Conservation (phyloP, 2,797 vertebrate species). For the Chrosomus eos region DNA sequence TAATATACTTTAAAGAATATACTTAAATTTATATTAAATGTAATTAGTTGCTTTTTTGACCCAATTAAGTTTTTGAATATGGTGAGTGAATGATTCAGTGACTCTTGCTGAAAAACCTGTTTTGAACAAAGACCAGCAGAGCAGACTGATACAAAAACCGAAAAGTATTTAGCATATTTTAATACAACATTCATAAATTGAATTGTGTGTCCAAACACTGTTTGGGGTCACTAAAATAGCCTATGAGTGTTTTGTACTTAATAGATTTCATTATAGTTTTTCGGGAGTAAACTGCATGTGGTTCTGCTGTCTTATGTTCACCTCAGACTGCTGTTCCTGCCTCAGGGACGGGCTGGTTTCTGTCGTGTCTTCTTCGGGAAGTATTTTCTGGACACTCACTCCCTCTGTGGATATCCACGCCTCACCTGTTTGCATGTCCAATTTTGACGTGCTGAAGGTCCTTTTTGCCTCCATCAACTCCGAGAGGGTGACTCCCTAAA, state of each 20-base stretch:
- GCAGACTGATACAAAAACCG: not conserved
- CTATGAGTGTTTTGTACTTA: not conserved
- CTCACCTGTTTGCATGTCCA: conserved; percentile 75
- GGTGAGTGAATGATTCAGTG: not conserved
- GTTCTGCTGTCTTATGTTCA: not conserved
- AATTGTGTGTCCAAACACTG: not conserved
- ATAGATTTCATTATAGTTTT: not conserved
- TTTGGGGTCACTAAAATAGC: not conserved
- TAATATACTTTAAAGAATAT: not conserved
- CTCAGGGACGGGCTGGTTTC: not conserved
- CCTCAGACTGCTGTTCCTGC: not conserved
- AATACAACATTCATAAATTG: not conserved
- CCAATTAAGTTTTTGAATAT: not conserved
- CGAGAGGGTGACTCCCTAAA: conserved; percentile 89
- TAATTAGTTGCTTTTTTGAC: not conserved
- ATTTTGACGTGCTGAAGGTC: conserved; percentile 77
- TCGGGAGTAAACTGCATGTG: not conserved
- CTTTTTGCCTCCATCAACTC: conserved; percentile 90
- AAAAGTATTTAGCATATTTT: not conserved
- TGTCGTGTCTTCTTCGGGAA: not conserved
- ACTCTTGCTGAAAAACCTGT: not conserved
- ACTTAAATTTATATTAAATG: not conserved
- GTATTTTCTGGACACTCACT: not conserved
- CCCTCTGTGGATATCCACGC: conserved; percentile 41
- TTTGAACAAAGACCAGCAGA: not conserved